Conservation (phyloP, 2,888 invertebrate genomes). For the Amorpha juglandis region DNA sequence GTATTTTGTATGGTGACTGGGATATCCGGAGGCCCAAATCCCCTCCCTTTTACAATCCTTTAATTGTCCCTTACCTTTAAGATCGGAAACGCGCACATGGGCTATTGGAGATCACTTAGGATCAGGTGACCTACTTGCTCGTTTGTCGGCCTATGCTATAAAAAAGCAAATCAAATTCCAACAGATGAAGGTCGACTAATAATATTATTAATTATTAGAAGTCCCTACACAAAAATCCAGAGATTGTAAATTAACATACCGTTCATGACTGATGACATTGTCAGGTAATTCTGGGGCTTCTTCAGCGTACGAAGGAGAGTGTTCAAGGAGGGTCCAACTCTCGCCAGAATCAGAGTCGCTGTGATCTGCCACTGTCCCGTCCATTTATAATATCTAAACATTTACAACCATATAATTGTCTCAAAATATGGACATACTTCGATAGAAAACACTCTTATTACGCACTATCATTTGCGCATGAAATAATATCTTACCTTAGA, state of each 20-base stretch:
- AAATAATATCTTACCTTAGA: conserved; percentile 43
- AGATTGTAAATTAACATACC: neutral
- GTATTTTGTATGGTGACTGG: too few species aligned
- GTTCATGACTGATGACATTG: conserved; percentile 5
- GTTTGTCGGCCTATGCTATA: too few species aligned
- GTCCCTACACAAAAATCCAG: neutral
- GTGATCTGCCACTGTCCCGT: conserved; percentile 65
- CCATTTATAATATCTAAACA: conserved; percentile 56
- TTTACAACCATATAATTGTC: conserved; percentile 26
- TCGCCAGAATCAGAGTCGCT: conserved; percentile 83
- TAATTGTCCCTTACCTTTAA: too few species aligned
- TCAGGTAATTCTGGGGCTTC: conserved; percentile 52
- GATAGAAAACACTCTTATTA: conserved; percentile 35
- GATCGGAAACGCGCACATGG: too few species aligned
- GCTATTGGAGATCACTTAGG: too few species aligned
- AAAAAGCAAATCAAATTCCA: too few species aligned
- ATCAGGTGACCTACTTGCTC: too few species aligned
- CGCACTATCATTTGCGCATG: conserved; percentile 10
- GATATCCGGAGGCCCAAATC: too few species aligned
- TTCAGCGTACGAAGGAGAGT: conserved; percentile 53
- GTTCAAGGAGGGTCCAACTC: conserved; percentile 78
- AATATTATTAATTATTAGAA: neutral
- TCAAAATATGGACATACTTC: conserved; percentile 28
- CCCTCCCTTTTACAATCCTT: too few species aligned
- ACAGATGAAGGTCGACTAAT: neutral